phyloP scores from a whole-genome alignment of 2,888 invertebrate species.

The Melangyna quadrimaculata region DNA sequence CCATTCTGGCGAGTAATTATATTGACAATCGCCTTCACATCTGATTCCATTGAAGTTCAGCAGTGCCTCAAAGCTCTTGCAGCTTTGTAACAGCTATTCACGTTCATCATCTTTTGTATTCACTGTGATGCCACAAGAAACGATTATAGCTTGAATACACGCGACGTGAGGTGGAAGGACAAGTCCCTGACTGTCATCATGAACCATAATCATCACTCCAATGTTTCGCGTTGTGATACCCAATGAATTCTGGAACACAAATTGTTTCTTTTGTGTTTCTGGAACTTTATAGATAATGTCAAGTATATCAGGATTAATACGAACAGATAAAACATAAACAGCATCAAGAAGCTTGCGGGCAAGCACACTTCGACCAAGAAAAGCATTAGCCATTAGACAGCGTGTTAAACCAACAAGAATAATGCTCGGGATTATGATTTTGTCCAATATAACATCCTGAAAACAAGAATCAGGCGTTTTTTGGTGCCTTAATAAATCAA shows the following conservation, averaged over 20 bases:
- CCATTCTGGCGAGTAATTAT: conserved; percentile 99
- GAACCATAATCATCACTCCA: conserved; percentile 94
- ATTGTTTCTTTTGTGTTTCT: conserved; percentile 92
- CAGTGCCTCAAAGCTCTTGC: conserved; percentile 86
- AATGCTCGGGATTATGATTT: conserved; percentile 91
- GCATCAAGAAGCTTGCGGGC: conserved; percentile 91
- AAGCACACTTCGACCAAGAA: conserved; percentile 87
- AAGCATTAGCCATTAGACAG: conserved; percentile 91
- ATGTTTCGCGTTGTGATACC: conserved; percentile 98
- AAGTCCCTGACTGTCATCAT: conserved; percentile 97
- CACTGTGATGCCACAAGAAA: conserved; percentile 97
- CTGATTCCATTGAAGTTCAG: conserved; percentile 86
- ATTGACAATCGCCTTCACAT: conserved; percentile 91
- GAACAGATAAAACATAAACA: conserved; percentile 88
- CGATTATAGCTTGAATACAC: conserved; percentile 91
- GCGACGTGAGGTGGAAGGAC: conserved; percentile 97
- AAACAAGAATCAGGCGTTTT: not conserved
- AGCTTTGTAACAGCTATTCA: conserved; percentile 85
- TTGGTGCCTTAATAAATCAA: too few relatives aligned
- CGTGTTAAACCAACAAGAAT: conserved; percentile 90
- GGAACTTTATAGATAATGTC: conserved; percentile 97
- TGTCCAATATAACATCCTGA: conserved; percentile 92
- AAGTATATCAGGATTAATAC: conserved; percentile 91
- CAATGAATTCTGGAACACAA: conserved; percentile 99
- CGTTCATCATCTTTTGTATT: conserved; percentile 88